phyloP scores from a whole-genome alignment of 2,888 invertebrate species.

The Synanthedon tipuliformis region DNA sequence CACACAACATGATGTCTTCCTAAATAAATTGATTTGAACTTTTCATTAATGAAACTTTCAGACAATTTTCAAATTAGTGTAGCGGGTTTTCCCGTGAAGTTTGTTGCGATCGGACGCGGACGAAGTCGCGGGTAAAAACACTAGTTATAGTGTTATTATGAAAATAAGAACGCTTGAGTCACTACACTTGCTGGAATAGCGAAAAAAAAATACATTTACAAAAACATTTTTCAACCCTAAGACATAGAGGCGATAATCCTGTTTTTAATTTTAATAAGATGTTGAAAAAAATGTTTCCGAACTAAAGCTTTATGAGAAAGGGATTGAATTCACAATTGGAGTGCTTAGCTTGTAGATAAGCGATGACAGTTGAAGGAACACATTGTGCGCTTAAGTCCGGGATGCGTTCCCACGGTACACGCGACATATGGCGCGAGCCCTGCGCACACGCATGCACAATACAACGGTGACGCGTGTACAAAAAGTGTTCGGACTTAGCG shows the following conservation, averaged over 20 bases:
- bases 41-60: too few species aligned
- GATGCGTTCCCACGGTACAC: constrained; percentile 64
- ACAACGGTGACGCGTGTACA: constrained; percentile 64
- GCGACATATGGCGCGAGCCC: constrained; percentile 66
- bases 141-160: too few species aligned
- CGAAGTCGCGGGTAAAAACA: too few species aligned
- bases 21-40: too few species aligned
- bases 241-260: constrained; percentile 3
- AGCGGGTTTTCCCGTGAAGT: too few species aligned
- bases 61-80: too few species aligned
- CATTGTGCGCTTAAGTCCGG: constrained; percentile 52
- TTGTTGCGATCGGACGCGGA: too few species aligned
- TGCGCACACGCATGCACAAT: constrained; percentile 28
- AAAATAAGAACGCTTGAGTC: too few species aligned
- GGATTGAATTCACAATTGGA: constrained; percentile 12
- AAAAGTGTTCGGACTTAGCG: constrained; percentile 57
- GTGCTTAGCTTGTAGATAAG: constrained; percentile 12
- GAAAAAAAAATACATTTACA: too few species aligned
- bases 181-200: too few species aligned
- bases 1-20: too few species aligned
- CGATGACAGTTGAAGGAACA: constrained; percentile 47
- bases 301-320: constrained; percentile 22
- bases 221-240: background rate
- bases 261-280: background rate
- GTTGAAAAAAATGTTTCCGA: constrained; percentile 8